phyloP scores from a whole-genome alignment of 2,113 vertebrate genomes.

The Urocynchramus pylzowi region DNA sequence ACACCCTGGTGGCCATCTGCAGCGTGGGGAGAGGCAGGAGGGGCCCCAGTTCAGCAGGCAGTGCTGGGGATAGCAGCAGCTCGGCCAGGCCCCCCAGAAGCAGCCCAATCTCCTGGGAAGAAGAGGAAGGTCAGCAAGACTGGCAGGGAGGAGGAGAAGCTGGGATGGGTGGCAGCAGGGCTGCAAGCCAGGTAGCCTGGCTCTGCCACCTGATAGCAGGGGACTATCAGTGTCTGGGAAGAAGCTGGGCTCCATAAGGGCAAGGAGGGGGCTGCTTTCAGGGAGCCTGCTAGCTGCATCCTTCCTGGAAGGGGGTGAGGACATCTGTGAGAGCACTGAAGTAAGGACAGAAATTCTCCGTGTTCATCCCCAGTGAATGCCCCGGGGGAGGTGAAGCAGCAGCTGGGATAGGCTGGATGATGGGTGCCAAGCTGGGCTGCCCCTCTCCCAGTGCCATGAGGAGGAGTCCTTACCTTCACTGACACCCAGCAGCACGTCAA shows the following conservation, averaged over 20 bases:
- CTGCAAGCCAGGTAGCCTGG: background rate
- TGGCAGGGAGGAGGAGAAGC: background rate
- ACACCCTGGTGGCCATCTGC: slow-evolving; percentile 70
- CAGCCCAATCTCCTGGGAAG: slow-evolving; percentile 74
- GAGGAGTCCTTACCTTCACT: slow-evolving; percentile 76
- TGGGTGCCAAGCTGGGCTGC: rapidly evolving
- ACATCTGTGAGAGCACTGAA: background rate
- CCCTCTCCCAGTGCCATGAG: background rate
- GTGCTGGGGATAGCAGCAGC: slow-evolving; percentile 50
- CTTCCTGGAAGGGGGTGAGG: background rate
- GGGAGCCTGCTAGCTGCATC: background rate
- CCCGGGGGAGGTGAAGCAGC: background rate
- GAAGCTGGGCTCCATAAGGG: background rate
- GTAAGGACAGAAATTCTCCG: background rate
- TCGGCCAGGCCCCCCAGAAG: slow-evolving; percentile 78
- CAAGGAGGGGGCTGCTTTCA: background rate
- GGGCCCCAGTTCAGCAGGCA: background rate
- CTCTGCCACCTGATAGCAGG: background rate
- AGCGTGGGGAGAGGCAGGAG: slow-evolving; percentile 68
- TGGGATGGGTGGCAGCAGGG: background rate
- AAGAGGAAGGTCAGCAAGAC: background rate
- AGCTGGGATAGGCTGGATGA: background rate
- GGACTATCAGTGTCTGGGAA: background rate
- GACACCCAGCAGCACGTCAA: slow-evolving; percentile 93
- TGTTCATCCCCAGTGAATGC: background rate